A percentile compares a stretch with the other conserved stretches of the same genome.
Conservation (phyloP, 2,888 invertebrate genomes). For the Apodemia duryi region DNA sequence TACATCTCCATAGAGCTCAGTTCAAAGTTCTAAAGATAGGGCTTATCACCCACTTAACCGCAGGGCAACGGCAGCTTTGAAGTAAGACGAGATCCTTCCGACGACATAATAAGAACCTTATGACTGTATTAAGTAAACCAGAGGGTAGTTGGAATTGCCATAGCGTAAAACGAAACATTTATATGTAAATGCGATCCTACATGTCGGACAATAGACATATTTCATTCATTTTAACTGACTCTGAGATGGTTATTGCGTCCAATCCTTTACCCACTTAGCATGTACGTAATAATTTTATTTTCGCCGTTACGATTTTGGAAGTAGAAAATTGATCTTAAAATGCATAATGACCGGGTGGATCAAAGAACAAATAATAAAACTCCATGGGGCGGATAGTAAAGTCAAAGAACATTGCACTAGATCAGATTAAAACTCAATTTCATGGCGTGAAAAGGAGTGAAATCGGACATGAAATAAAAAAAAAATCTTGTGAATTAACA, state of each 20-base stretch:
- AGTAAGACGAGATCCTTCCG: conserved; percentile 24
- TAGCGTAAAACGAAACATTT: conserved; percentile 12
- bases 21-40: conserved; percentile 34
- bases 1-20: conserved; percentile 28
- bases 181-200: conserved; percentile 8
- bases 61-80: conserved; percentile 29
- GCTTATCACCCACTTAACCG: conserved; percentile 36
- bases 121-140: conserved; percentile 30
- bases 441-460: too few relatives aligned
- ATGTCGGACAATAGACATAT: background rate
- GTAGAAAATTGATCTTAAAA: background rate
- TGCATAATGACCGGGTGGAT: too few relatives aligned
- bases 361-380: too few relatives aligned
- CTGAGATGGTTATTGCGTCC: background rate
- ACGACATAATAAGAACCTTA: conserved; percentile 33
- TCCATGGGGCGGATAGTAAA: too few relatives aligned
- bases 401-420: too few relatives aligned
- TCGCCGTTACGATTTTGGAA: background rate
- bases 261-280: background rate
- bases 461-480: too few relatives aligned
- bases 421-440: too few relatives aligned
- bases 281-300: background rate
- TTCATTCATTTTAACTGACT: background rate
- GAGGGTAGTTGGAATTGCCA: conserved; percentile 26
- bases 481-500: too few relatives aligned